Conservation (phyloP, 1,140 invertebrate genomes). For the Meteorus sp. region DNA sequence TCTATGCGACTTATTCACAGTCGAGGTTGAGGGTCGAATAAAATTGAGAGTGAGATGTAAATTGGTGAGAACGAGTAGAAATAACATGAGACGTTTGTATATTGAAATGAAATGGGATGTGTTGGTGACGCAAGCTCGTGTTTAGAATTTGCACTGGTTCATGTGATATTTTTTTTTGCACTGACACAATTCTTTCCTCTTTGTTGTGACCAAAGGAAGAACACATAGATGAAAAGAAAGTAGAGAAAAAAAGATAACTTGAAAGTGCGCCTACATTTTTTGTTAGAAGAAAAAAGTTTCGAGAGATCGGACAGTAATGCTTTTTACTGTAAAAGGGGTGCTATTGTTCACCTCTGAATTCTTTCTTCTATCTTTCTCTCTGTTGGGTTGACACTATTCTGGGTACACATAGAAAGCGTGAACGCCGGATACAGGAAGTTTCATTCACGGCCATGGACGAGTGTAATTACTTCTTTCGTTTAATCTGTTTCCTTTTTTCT, state of each 20-base stretch:
- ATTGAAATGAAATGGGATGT: no score
- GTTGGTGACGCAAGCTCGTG: no score
- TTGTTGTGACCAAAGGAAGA: no score
- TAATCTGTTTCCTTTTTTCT: background rate
- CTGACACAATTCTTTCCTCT: no score
- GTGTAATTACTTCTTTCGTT: constrained; percentile 18
- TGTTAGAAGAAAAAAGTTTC: constrained; percentile 38
- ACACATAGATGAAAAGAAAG: constrained; percentile 14
- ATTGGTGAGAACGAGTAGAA: no score
- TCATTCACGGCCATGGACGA: constrained; percentile 29
- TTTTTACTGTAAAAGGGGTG: constrained; percentile 42
- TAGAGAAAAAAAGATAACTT: constrained; percentile 11
- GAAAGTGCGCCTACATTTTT: constrained; percentile 36
- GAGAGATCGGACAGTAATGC: constrained; percentile 39
- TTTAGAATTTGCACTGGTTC: no score
- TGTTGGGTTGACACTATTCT: constrained; percentile 1
- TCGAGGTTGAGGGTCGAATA: background rate
- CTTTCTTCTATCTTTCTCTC: constrained; percentile 16
- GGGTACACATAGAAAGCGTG: constrained; percentile 29
- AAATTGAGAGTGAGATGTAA: no score
- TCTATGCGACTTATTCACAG: constrained; percentile 3
- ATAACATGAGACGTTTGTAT: no score
- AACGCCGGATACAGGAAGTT: constrained; percentile 44
- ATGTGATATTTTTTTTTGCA: no score
- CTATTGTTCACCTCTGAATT: constrained; percentile 32